Percentiles rank a stretch among this genome's conserved stretches.
phyloP scores from a whole-genome alignment of 2,888 invertebrate species.

The Philereme vetulata region DNA sequence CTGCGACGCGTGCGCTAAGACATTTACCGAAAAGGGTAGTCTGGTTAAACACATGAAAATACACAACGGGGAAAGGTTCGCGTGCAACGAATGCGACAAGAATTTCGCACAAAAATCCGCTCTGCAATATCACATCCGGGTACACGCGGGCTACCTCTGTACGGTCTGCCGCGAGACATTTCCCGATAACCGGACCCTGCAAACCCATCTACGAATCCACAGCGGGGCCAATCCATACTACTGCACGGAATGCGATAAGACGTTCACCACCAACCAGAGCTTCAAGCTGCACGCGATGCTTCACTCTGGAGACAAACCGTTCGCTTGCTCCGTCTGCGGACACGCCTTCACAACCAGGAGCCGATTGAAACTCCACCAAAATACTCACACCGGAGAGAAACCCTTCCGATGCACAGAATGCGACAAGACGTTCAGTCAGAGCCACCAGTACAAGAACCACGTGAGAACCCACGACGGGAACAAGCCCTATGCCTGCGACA shows the following conservation, averaged over 20 bases:
- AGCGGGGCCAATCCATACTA: not conserved
- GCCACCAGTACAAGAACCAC: constrained; percentile 7
- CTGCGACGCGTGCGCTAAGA: constrained; percentile 13
- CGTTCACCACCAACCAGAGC: not conserved
- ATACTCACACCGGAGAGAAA: not conserved
- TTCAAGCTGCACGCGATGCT: not conserved
- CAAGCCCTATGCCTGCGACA: constrained; percentile 4
- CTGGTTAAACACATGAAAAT: constrained; percentile 12
- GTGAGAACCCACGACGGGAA: constrained; percentile 10
- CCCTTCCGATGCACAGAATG: constrained; percentile 8
- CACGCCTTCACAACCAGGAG: not conserved
- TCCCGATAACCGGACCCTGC: no score
- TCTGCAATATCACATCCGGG: not conserved
- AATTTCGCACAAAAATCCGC: constrained; percentile 1
- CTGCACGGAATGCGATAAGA: not conserved
- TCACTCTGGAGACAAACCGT: not conserved
- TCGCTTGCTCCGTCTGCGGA: not conserved
- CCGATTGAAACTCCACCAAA: not conserved
- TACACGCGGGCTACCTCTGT: no score
- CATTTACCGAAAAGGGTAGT: constrained; percentile 9
- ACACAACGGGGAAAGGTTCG: constrained; percentile 12
- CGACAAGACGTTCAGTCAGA: constrained; percentile 7
- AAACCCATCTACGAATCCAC: no score
- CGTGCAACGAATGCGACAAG: constrained; percentile 10
- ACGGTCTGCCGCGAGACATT: no score